Evolutionary conservation across 2,113 vertebrate species (phyloP).

Genomic region (Halcyon senegalensis): DNA sequence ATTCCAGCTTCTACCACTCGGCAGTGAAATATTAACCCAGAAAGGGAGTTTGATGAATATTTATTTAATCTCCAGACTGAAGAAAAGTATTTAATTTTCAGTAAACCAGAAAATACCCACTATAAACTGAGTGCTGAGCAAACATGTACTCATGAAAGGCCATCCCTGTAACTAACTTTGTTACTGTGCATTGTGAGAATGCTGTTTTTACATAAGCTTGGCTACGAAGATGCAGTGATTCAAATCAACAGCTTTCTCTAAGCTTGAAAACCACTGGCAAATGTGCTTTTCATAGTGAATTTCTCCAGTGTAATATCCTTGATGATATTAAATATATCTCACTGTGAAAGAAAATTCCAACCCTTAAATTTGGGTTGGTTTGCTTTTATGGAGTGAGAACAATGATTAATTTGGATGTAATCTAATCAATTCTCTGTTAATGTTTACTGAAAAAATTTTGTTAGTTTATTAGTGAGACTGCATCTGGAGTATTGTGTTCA

Average conservation of each 20-base stretch:
- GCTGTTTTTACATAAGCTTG: background rate
- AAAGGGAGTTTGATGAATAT: background rate
- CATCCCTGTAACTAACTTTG: background rate
- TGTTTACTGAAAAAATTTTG: constrained; percentile 15
- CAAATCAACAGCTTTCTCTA: background rate
- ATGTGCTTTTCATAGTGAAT: background rate
- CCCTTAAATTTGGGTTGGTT: background rate
- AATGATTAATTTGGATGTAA: constrained; percentile 26
- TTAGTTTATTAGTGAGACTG: background rate
- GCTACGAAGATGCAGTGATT: background rate
- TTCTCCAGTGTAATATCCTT: constrained; percentile 38
- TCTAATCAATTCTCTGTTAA: constrained; percentile 12
- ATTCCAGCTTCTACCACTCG: background rate
- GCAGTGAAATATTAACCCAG: background rate
- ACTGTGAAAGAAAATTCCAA: background rate
- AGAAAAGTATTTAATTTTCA: background rate
- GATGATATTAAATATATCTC: background rate
- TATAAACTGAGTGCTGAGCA: background rate
- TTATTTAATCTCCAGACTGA: background rate
- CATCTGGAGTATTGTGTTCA: no score
- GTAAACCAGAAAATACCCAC: background rate
- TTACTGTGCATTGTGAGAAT: background rate
- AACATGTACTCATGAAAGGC: background rate
- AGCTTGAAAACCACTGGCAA: background rate
- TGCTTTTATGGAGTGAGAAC: background rate